A percentile compares a stretch with the other conserved stretches of the same genome.
Conservation (phyloP, 2,113 vertebrate species). For the Melanerpes formicivorus region DNA sequence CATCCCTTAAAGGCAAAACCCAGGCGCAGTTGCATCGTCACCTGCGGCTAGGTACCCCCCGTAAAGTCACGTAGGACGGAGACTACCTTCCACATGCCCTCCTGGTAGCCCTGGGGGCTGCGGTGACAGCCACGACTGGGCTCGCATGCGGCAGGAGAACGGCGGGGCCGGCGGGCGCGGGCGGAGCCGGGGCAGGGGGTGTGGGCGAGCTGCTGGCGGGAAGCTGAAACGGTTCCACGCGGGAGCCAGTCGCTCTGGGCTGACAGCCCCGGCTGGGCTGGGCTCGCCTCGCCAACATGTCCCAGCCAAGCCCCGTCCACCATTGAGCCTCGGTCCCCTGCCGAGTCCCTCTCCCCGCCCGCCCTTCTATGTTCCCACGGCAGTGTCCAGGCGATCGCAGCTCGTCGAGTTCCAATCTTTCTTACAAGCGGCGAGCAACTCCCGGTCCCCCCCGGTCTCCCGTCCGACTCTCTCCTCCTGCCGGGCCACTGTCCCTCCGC, state of each 20-base stretch:
- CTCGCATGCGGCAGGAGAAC: not conserved
- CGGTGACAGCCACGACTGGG: not conserved
- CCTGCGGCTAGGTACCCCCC: not conserved
- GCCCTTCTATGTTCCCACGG: not conserved
- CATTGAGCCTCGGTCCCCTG: not conserved
- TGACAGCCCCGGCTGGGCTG: not conserved
- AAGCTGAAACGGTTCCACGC: not conserved
- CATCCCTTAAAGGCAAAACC: not conserved
- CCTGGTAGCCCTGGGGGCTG: not conserved
- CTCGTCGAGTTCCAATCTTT: not conserved
- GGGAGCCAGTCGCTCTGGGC: not conserved
- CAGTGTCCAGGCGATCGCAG: not conserved
- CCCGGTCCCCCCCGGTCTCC: not conserved
- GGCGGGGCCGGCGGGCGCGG: not conserved
- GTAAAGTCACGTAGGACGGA: not conserved
- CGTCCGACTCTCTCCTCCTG: not conserved
- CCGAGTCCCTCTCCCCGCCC: not conserved
- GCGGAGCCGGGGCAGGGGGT: not conserved
- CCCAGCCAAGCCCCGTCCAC: not conserved
- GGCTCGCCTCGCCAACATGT: not conserved
- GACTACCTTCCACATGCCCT: too few relatives aligned
- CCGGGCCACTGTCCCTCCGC: not conserved
- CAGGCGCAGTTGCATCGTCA: not conserved
- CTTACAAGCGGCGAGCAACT: not conserved
- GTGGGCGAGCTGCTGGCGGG: not conserved